Evolutionary conservation across 2,888 invertebrate species (phyloP), one percentile per base, ranked within the genome.

Genomic region (Pharmacophagus antenor): DNA sequence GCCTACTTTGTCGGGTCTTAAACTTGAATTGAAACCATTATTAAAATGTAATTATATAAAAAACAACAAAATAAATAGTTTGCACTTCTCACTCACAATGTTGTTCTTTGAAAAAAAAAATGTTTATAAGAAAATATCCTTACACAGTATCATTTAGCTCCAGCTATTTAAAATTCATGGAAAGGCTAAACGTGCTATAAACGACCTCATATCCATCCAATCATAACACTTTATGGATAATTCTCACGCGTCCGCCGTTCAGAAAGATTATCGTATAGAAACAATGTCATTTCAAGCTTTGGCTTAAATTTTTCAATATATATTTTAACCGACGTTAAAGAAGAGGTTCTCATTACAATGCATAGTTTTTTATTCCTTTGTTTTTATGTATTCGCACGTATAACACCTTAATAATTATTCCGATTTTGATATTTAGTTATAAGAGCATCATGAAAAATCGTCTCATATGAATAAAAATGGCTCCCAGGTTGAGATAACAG

Each of bases 121-220:
- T 31, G 8, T 12, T 31, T 1, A 12, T 31, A 3, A 12, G 3
- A 12, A 10, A 10, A 31, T 12, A 31, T 10, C 10, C 12, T 8
- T 12, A 31, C 31, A 31, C 1, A 31, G 15, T 31, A 10, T 31
- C 31, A 23, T 44, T 54, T 21, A 17, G 12, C 15, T 25, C 15
- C 20, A 3, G 27, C 22, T 27, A 22, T 53, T 47, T 46, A 46
- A 58, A 27, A 55, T 37, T 55, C 50, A 55, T 46, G 44, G 17
- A 54, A 46, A 54, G 5, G 21, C n/a, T 23, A 27, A 54, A 46
- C 12, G n/a, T 21, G 42, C 8, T 17, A 17, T 46, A 18, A 54
- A 54, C 21, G 54, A 18, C 27, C 27, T 27, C 46, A 21, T 25
- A 54, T 20, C n/a, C 12, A 37, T 1, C n/a, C 31, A 31, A 10